Base-by-base conservation (phyloP, 2,113 vertebrate species). In the Tapirus terrestris region DNA sequence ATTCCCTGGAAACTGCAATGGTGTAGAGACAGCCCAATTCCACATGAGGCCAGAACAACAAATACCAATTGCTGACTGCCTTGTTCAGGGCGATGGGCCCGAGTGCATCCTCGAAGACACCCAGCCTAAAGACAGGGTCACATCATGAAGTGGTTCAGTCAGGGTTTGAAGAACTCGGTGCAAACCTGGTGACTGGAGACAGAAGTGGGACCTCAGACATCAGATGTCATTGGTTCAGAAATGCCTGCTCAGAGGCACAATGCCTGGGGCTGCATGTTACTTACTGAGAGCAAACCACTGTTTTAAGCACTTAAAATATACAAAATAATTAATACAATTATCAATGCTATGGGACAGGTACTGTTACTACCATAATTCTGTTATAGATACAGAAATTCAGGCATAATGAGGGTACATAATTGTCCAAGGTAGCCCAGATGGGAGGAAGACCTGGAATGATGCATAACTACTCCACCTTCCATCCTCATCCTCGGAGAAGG, bases 11-110 rank as follows among this genome's bases (percentile, higher is more conserved):
- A n/a, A 33, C 21, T 39, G 8, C 4, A 18, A 1, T 61, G 36
- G 5, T 2, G 0, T 18, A 72, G 58, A n/a, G 33, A 75, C 6
- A 36, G 4, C 27, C 23, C 0, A 0, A 3, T 60, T 9, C 36
- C 20, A 31, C 0, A 12, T 0, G 1, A 4, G 25, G 25, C 36
- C 58, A 10, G 11, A 16, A 31, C 3, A 5, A 0, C 45, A 51
- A 9, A 11, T 0, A 36, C 29, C 27, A 29, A 25, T 3, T 29
- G 2, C 60, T 10, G 3, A 14, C 39, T 27, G 36, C 10, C 33
- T 51, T 36, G 2, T 31, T 70, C 33, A 51, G 31, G 1, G 21
- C 8, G 14, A 11, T 4, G n/a, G 21, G 7, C 23, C 45, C 8
- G 21, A 48, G 3, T 6, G 8, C 5, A 25, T 36, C 43, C 9